Percentiles rank a stretch among this genome's conserved stretches.
Conservation (phyloP, 2,113 vertebrate species). For the Hippoglossus stenolepis region DNA sequence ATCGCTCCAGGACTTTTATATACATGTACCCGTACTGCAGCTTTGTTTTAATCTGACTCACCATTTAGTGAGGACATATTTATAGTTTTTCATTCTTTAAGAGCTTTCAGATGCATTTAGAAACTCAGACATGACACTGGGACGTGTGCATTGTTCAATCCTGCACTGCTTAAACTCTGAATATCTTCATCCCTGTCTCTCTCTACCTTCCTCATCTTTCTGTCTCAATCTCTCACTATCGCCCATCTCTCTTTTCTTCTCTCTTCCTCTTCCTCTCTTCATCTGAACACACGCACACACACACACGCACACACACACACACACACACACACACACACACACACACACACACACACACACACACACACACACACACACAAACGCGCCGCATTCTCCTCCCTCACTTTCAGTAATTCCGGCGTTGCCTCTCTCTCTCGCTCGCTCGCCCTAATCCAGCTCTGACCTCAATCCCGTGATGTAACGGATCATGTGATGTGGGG, state of each 20-base stretch:
- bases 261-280: slow-evolving; percentile 30
- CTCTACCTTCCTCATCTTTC: slow-evolving; percentile 13
- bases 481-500: slow-evolving; percentile 75
- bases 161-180: slow-evolving; percentile 41
- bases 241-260: slow-evolving; percentile 30
- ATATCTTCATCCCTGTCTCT: slow-evolving; percentile 24
- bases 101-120: slow-evolving; percentile 22
- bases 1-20: slow-evolving; percentile 1
- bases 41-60: background rate
- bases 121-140: slow-evolving; percentile 8
- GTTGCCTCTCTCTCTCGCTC: slow-evolving; percentile 64
- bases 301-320: slow-evolving; percentile 3
- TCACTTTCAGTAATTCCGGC: slow-evolving; percentile 77
- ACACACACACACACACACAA: slow-evolving; percentile 10
- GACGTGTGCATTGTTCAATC: slow-evolving; percentile 37
- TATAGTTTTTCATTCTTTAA: background rate
- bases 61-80: background rate
- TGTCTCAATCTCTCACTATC: slow-evolving; percentile 41
- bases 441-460: slow-evolving; percentile 80
- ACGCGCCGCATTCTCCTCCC: slow-evolving; percentile 60
- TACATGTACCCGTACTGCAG: background rate
- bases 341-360: slow-evolving; percentile 1
- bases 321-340: slow-evolving; percentile 3
- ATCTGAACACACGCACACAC: slow-evolving; percentile 16
- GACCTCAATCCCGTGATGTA: slow-evolving; percentile 82